Percentiles rank a stretch among this genome's conserved stretches.
These are phyloP conservation scores for Geococcyx californianus DNA, from an alignment of 2,113 vertebrate genomes.

Conservation along the genomic window DNA sequence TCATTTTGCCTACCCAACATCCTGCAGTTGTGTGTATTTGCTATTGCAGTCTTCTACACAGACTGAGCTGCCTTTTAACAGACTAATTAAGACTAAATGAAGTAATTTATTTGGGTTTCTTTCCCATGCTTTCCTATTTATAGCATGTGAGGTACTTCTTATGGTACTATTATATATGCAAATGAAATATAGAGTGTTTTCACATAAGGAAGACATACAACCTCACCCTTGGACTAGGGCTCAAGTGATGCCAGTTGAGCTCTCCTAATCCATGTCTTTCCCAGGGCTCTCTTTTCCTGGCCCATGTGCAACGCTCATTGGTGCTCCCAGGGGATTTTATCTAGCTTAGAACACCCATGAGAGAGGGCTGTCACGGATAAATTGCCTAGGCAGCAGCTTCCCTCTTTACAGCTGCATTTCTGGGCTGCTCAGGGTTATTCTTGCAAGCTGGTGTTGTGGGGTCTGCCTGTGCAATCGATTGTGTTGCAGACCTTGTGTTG, in stretches of 20 bases:
- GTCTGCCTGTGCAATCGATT: background rate
- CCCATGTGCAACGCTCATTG: too few species aligned
- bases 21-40: background rate
- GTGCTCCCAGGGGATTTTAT: background rate
- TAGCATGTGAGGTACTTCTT: background rate
- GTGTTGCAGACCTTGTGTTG: background rate
- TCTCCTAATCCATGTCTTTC: background rate
- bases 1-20: background rate
- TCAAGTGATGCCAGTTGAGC: background rate
- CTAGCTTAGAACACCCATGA: background rate
- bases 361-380: background rate
- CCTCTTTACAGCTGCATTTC: background rate
- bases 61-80: background rate
- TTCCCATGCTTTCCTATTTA: background rate
- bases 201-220: background rate
- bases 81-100: background rate
- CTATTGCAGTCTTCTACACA: background rate
- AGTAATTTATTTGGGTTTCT: background rate
- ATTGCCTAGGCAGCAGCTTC: background rate
- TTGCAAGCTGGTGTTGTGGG: background rate
- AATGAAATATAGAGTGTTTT: background rate
- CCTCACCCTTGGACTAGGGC: background rate
- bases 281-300: background rate
- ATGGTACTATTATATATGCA: background rate
- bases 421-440: background rate